phyloP scores from a whole-genome alignment of 1,140 invertebrate genomes.

The Philaenus spumarius region DNA sequence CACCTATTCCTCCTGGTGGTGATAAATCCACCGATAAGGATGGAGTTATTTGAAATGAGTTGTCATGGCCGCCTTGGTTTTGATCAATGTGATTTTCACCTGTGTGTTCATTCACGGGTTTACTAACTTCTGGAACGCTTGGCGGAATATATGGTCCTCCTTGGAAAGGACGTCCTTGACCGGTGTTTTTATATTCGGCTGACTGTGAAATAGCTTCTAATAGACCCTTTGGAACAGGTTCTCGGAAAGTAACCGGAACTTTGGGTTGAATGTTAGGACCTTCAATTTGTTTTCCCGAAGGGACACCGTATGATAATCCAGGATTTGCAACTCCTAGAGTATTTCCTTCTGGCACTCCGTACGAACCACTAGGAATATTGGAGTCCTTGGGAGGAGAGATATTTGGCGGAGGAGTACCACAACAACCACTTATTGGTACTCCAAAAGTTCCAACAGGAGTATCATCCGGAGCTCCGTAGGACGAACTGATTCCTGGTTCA shows the following conservation, averaged over 20 bases:
- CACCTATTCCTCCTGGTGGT: conserved; percentile 19
- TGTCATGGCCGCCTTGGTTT: conserved; percentile 19
- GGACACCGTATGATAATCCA: conserved; percentile 22
- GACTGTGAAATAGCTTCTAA: conserved; percentile 52
- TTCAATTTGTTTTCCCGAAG: conserved; percentile 32
- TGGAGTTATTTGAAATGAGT: conserved; percentile 14
- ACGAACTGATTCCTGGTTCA: neutral
- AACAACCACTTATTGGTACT: conserved; percentile 26
- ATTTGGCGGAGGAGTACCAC: conserved; percentile 29
- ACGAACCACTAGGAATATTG: neutral
- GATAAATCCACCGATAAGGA: conserved; percentile 20
- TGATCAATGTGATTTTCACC: conserved; percentile 34
- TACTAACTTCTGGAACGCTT: conserved; percentile 47
- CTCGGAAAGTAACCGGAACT: conserved; percentile 57
- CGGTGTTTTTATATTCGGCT: conserved; percentile 31
- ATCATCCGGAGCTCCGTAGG: conserved; percentile 12
- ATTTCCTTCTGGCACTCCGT: neutral
- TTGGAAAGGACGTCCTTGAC: conserved; percentile 39
- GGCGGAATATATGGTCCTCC: conserved; percentile 55
- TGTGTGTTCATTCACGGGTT: conserved; percentile 13
- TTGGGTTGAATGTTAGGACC: conserved; percentile 41
- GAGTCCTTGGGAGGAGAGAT: conserved; percentile 16
- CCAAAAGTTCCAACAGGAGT: conserved; percentile 25
- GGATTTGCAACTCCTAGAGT: conserved; percentile 2
- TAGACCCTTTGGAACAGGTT: conserved; percentile 57